Percentiles rank a stretch among this genome's conserved stretches.
Conservation (phyloP, 2,113 vertebrate genomes). For the Aegotheles bennettii region DNA sequence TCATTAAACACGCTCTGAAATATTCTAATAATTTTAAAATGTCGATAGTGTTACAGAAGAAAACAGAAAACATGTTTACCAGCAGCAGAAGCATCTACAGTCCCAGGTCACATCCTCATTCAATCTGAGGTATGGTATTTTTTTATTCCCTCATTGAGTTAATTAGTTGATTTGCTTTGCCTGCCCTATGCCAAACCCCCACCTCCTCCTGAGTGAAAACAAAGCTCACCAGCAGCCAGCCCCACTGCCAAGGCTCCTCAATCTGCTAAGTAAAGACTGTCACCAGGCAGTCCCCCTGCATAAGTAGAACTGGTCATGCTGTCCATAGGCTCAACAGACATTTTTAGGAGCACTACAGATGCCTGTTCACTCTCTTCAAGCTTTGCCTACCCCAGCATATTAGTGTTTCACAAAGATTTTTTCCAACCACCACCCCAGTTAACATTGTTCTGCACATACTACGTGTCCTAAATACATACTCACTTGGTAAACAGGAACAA, state of each 20-base stretch:
- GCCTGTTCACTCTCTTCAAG: not conserved
- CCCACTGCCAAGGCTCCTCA: not conserved
- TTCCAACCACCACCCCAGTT: not conserved
- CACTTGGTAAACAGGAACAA: conserved; percentile 21
- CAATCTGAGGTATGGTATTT: not conserved
- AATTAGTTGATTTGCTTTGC: conserved; percentile 41
- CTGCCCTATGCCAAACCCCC: not conserved
- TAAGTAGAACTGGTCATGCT: not conserved
- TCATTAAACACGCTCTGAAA: conserved; percentile 19
- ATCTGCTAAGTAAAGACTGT: not conserved
- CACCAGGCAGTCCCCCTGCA: not conserved
- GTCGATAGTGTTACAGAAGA: not conserved
- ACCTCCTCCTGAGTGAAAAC: not conserved
- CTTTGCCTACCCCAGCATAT: not conserved
- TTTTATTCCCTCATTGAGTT: conserved; percentile 3
- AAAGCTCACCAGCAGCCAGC: not conserved
- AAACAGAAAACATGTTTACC: conserved; percentile 41
- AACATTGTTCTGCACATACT: not conserved
- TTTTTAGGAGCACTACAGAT: not conserved
- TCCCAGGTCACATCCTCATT: conserved; percentile 17
- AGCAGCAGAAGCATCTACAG: not conserved
- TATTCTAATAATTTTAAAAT: conserved; percentile 43
- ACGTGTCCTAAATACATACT: not conserved
- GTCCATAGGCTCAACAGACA: not conserved
- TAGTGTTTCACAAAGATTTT: not conserved